Percentiles rank a stretch among this genome's conserved stretches.
Evolutionary conservation across 2,797 vertebrate genomes (phyloP).

Genomic region (Muscicapa comitata): DNA sequence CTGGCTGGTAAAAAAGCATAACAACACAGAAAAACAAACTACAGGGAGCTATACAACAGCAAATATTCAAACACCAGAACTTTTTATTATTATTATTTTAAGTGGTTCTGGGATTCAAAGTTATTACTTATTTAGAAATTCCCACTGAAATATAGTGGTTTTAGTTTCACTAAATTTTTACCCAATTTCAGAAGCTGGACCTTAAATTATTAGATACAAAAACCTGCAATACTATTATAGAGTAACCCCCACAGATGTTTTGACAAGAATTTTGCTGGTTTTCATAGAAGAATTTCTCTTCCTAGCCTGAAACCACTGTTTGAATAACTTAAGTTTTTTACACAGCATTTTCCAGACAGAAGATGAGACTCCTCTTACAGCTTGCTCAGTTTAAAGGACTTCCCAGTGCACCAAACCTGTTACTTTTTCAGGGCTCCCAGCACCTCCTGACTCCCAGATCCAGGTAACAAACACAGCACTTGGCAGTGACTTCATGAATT

Average conservation of each 20-base stretch:
- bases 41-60: not conserved
- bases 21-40: not conserved
- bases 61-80: not conserved
- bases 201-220: not conserved
- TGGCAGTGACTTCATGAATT: not conserved
- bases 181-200: not conserved
- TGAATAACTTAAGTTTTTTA: not conserved
- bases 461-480: not conserved
- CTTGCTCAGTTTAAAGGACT: not conserved
- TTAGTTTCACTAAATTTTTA: not conserved
- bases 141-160: not conserved
- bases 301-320: not conserved
- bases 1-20: not conserved
- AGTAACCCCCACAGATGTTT: not conserved
- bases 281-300: not conserved
- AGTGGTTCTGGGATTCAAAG: not conserved
- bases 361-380: not conserved
- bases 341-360: not conserved
- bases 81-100: not conserved
- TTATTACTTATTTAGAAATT: not conserved
- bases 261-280: not conserved
- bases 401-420: not conserved
- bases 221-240: not conserved
- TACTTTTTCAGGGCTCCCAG: not conserved
- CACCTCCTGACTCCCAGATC: not conserved